These are phyloP conservation scores for Fopius arisanus DNA, from an alignment of 1,140 invertebrate genomes.

Conservation along the genomic window DNA sequence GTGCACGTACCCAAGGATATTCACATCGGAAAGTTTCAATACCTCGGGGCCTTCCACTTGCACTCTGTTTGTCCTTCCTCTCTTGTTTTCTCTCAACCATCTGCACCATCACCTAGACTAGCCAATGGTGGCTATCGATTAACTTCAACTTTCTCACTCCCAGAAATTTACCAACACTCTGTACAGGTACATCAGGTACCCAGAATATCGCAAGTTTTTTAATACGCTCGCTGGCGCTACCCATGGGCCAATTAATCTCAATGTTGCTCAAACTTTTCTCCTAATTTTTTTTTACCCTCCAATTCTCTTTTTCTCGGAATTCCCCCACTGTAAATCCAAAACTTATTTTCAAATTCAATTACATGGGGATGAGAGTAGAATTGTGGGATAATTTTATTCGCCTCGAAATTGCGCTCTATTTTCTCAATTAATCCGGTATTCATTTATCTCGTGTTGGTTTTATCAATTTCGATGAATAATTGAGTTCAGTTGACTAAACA, in stretches of 20 bases:
- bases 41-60: background rate
- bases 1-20: background rate
- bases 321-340: background rate
- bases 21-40: slow-evolving; percentile 12
- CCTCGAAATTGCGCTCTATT: background rate
- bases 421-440: background rate
- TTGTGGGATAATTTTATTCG: background rate
- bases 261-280: background rate
- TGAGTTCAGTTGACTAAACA: no score
- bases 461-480: no score
- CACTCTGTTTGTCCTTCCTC: no score
- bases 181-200: background rate
- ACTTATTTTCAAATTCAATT: background rate
- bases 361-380: background rate
- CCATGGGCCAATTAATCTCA: background rate
- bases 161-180: no score
- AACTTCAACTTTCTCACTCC: no score
- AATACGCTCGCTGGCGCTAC: background rate
- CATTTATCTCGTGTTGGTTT: no score
- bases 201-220: background rate
- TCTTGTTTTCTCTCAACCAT: background rate
- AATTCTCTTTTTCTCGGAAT: background rate
- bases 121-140: slow-evolving; percentile 2
- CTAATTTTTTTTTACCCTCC: background rate
- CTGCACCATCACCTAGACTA: background rate